These are phyloP conservation scores for Cydia fagiglandana DNA, from an alignment of 1,140 invertebrate genomes.

Conservation along the genomic window DNA sequence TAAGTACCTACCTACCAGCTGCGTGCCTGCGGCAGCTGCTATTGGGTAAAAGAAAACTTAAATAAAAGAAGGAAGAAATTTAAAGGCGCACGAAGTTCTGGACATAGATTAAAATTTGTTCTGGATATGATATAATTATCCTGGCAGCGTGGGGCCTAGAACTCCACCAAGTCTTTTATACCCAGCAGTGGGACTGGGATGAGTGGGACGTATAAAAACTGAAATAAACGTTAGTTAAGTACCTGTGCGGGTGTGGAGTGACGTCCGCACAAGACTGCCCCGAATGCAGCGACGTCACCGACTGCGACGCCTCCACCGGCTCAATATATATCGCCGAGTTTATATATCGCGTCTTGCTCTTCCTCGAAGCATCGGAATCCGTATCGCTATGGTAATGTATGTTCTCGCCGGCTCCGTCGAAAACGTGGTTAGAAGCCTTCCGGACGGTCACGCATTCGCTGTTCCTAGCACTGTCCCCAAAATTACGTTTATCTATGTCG, in stretches of 20 bases:
- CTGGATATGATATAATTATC: too few relatives aligned
- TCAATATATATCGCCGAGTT: constrained; percentile 72
- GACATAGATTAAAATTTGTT: too few relatives aligned
- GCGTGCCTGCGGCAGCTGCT: too few relatives aligned
- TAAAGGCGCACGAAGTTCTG: too few relatives aligned
- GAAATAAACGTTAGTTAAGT: too few relatives aligned
- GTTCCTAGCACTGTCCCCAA: constrained; percentile 67
- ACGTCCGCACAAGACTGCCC: constrained; percentile 57
- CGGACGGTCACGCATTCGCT: constrained; percentile 45
- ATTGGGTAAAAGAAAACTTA: too few relatives aligned
- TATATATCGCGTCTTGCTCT: constrained; percentile 71
- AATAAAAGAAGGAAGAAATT: too few relatives aligned
- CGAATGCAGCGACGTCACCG: constrained; percentile 62
- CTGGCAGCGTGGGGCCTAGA: too few relatives aligned
- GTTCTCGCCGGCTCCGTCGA: constrained; percentile 69
- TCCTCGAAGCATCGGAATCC: constrained; percentile 60
- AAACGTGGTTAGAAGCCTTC: constrained; percentile 64
- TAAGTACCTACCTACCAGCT: too few relatives aligned
- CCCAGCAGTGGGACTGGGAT: too few relatives aligned
- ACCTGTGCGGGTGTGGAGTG: constrained; percentile 66
- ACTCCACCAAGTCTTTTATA: too few relatives aligned
- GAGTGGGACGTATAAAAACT: too few relatives aligned
- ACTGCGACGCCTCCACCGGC: constrained; percentile 60
- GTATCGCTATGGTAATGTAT: constrained; percentile 70
- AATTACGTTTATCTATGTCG: constrained; percentile 59